Evolutionary conservation across 2,797 vertebrate species (phyloP).

Genomic region (Xenops minutus): DNA sequence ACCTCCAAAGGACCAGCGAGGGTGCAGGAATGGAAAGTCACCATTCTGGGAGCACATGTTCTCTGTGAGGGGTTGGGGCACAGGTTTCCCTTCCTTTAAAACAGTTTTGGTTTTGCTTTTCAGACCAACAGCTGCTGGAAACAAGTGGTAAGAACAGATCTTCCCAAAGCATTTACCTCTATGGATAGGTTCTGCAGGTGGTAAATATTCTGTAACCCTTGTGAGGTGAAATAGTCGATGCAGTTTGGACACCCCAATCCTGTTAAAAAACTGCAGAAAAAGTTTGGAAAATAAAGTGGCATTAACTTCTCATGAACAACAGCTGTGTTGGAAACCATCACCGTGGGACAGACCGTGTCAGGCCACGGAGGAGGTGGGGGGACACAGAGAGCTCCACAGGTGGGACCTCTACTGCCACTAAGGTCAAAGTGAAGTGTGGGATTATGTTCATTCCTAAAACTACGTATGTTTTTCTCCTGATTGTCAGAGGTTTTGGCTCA

Average conservation of each 20-base stretch:
- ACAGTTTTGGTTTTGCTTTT: not conserved
- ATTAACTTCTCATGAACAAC: not conserved
- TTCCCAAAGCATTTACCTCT: slow-evolving; percentile 85
- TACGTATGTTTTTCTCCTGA: not conserved
- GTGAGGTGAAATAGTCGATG: slow-evolving; percentile 97
- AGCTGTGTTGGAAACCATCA: not conserved
- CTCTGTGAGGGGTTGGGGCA: not conserved
- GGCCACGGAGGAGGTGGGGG: not conserved
- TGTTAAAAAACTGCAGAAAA: slow-evolving; percentile 94
- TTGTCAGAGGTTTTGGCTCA: not conserved
- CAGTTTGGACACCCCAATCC: slow-evolving; percentile 98
- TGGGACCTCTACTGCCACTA: not conserved
- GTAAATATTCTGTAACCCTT: slow-evolving; percentile 95
- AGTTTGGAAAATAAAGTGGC: slow-evolving; percentile 69
- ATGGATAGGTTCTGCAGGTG: slow-evolving; percentile 97
- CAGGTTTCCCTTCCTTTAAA: not conserved
- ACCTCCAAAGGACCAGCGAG: not conserved
- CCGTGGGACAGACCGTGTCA: not conserved
- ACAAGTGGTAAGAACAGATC: slow-evolving; percentile 18
- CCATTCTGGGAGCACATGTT: rapidly evolving
- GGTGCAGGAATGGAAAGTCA: not conserved
- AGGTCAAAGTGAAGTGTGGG: not conserved
- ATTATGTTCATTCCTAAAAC: not conserved
- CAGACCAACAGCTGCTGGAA: not conserved
- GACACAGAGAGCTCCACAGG: not conserved